Conservation (phyloP, 2,797 vertebrate species). For the Acomys russatus region DNA sequence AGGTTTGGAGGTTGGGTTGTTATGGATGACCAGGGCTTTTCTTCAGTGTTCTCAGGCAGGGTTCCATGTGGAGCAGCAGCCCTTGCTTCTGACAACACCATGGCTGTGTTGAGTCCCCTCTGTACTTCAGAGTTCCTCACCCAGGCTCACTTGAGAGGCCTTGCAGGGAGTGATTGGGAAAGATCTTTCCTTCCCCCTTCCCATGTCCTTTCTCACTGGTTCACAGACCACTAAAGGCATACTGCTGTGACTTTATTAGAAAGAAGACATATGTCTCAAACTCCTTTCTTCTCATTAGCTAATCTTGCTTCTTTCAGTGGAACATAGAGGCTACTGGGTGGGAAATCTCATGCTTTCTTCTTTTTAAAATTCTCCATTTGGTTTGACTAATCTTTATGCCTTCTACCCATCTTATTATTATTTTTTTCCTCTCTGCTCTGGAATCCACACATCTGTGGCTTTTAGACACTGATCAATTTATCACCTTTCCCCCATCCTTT, state of each 20-base stretch:
- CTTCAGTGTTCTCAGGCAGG: not conserved
- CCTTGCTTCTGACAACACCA: not conserved
- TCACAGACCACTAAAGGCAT: slow-evolving; percentile 9
- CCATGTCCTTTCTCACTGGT: not conserved
- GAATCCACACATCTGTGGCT: not conserved
- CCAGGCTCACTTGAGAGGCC: not conserved
- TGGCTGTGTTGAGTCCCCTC: not conserved
- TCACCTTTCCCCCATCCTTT: not conserved
- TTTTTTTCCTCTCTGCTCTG: not conserved
- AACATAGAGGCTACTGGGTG: not conserved
- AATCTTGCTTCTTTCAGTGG: not conserved
- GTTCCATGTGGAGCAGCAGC: not conserved
- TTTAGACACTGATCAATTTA: not conserved
- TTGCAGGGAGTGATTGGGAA: not conserved
- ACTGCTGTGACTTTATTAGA: not conserved
- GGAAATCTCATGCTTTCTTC: not conserved
- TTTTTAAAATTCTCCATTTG: slow-evolving; percentile 42
- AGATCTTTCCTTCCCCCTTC: not conserved
- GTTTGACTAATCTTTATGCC: not conserved
- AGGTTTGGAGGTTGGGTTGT: slow-evolving; percentile 12
- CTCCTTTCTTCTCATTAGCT: not conserved
- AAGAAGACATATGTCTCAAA: not conserved
- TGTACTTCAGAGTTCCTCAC: not conserved
- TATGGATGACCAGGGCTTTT: not conserved
- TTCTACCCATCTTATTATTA: not conserved